These are phyloP conservation scores for Blastobasis adustella DNA, from an alignment of 2,888 invertebrate genomes.

Conservation along the genomic window DNA sequence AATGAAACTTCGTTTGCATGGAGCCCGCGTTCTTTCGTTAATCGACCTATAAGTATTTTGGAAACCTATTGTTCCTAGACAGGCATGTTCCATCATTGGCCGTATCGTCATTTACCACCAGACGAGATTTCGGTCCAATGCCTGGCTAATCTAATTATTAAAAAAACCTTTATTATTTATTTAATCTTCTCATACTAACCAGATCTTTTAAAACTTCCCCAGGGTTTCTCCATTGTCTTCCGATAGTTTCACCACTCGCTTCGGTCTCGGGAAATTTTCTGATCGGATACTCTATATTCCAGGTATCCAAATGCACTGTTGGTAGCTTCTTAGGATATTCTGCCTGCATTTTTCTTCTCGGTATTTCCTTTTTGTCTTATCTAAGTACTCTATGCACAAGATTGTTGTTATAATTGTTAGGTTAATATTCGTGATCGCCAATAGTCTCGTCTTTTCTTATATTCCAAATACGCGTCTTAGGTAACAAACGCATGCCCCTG, in stretches of 20 bases:
- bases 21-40: too few species aligned
- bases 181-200: constrained; percentile 25
- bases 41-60: too few species aligned
- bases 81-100: too few species aligned
- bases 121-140: too few species aligned
- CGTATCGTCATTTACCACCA: too few species aligned
- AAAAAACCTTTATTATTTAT: too few species aligned
- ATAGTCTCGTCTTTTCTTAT: neutral
- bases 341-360: constrained; percentile 40
- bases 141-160: too few species aligned
- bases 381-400: too few species aligned
- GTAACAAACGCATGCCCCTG: neutral
- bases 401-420: neutral
- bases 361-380: too few species aligned
- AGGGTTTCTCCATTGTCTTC: constrained; percentile 32
- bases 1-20: too few species aligned
- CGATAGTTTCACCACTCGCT: constrained; percentile 43
- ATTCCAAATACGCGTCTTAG: neutral
- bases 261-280: constrained; percentile 37
- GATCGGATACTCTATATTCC: constrained; percentile 47
- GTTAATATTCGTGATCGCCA: neutral
- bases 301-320: constrained; percentile 40
- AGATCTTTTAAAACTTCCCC: constrained; percentile 36
- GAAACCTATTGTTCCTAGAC: too few species aligned
- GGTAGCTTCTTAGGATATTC: constrained; percentile 40